Conservation (phyloP, 2,888 invertebrate species). For the Elegia similella region DNA sequence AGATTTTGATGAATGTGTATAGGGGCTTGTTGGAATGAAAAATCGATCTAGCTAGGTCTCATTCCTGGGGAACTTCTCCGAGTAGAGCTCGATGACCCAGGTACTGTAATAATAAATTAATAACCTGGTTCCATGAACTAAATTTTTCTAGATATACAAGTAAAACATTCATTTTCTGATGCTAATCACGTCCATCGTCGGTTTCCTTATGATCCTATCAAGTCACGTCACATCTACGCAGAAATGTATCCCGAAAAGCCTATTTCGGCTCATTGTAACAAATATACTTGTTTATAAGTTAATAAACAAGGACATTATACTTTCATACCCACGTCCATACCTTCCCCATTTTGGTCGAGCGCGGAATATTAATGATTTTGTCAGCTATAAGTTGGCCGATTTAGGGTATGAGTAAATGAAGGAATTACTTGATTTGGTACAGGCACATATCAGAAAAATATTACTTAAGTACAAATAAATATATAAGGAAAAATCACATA, state of each 20-base stretch:
- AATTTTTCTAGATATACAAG: no score
- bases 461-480: no score
- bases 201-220: background rate
- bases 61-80: no score
- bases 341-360: conserved; percentile 9
- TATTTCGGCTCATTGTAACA: conserved; percentile 8
- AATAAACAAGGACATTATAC: conserved; percentile 13
- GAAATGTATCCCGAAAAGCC: conserved; percentile 6
- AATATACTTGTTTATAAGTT: conserved; percentile 19
- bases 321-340: conserved; percentile 16
- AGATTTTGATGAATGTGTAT: no score
- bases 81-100: no score
- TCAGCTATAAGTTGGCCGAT: background rate
- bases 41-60: no score
- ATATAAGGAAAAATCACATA: no score
- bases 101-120: no score
- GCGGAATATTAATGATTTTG: conserved; percentile 15
- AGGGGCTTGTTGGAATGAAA: no score
- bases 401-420: background rate
- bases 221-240: conserved; percentile 5
- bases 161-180: background rate
- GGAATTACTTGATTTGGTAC: background rate
- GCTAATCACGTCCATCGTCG: background rate
- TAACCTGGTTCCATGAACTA: no score
- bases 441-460: background rate